Percentiles rank a stretch among this genome's conserved stretches.
These are phyloP conservation scores for Galeopsomyia nigrocyanea DNA, from an alignment of 2,888 invertebrate genomes.

Conservation along the genomic window DNA sequence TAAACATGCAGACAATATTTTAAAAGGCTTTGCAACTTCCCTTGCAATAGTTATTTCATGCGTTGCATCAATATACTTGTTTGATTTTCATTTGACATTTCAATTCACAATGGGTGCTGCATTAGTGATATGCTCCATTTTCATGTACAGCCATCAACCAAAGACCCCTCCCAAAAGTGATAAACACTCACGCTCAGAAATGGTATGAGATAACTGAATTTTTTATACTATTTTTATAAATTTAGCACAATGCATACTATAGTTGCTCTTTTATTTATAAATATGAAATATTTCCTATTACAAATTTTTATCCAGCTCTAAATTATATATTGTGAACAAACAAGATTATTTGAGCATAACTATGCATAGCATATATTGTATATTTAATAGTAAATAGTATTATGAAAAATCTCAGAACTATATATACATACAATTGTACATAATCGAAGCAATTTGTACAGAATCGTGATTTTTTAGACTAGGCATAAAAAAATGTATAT, in stretches of 20 bases:
- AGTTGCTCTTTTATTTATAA: neutral
- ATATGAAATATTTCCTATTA: neutral
- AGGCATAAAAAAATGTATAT: constrained; percentile 39
- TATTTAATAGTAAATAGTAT: neutral
- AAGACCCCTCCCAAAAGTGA: constrained; percentile 61
- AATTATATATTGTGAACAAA: too few species aligned
- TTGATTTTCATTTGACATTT: constrained; percentile 88
- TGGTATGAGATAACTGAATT: constrained; percentile 54
- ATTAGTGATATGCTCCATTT: constrained; percentile 94
- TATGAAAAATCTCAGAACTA: constrained; percentile 25
- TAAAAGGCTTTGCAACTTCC: constrained; percentile 98
- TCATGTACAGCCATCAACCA: constrained; percentile 89
- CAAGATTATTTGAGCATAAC: too few species aligned
- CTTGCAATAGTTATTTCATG: constrained; percentile 96
- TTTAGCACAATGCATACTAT: constrained; percentile 12
- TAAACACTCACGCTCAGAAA: constrained; percentile 54
- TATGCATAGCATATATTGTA: too few species aligned
- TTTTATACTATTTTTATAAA: constrained; percentile 28
- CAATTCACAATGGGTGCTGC: constrained; percentile 89
- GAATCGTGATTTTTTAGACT: constrained; percentile 33
- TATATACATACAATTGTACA: neutral
- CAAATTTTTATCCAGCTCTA: neutral
- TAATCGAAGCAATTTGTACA: neutral
- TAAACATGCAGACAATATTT: constrained; percentile 99
- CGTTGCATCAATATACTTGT: constrained; percentile 92